These are phyloP conservation scores for Strongylocentrotus purpuratus DNA, from an alignment of 35 echinoderm and acorn worm species.

Conservation along the genomic window DNA sequence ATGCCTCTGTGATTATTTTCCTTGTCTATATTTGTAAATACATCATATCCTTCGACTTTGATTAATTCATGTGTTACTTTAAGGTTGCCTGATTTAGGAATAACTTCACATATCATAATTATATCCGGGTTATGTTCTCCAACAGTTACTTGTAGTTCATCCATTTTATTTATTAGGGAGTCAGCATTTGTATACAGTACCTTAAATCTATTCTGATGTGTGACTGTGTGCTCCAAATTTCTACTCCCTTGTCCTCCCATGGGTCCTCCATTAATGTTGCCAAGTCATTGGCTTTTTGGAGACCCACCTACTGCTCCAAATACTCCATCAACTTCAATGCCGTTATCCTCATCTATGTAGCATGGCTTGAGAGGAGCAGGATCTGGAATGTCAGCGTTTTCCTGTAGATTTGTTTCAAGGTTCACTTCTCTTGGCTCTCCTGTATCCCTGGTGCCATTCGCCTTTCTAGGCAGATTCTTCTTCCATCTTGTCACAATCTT, in stretches of 20 bases:
- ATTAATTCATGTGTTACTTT: neutral
- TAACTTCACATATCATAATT: neutral
- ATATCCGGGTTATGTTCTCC: neutral
- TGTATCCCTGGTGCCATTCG: neutral
- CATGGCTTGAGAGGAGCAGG: neutral
- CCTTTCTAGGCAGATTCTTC: neutral
- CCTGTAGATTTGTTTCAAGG: neutral
- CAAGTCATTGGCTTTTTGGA: neutral
- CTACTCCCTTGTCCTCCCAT: neutral
- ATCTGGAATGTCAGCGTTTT: neutral
- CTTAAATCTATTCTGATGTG: neutral
- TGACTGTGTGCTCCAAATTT: neutral
- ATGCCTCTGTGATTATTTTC: neutral
- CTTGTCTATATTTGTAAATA: neutral
- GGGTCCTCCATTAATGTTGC: neutral
- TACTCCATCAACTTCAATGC: neutral
- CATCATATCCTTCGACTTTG: neutral
- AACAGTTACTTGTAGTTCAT: neutral
- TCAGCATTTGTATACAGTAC: neutral
- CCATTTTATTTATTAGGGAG: neutral
- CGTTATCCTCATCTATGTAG: neutral
- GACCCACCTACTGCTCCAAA: neutral
- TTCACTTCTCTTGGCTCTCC: neutral
- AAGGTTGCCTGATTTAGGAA: constrained; percentile 9
- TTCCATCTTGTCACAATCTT: constrained; percentile 7